Evolutionary conservation across 2,797 vertebrate genomes (phyloP), one percentile per base, ranked within the genome.

Genomic region (Champsocephalus gunnari): DNA sequence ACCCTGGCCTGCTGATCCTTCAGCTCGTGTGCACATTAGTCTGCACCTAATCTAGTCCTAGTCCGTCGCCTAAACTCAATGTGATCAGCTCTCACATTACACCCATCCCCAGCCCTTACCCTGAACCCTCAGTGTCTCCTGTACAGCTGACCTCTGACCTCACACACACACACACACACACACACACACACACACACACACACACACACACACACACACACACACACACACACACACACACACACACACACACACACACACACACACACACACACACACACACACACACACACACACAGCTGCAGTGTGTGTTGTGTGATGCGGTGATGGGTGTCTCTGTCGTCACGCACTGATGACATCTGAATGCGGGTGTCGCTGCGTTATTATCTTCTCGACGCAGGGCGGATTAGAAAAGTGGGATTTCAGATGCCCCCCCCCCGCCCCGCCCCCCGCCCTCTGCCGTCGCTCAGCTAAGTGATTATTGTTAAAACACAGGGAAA

Each of bases 391-490:
- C 67, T 77, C 66, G 67, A 82, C 77, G 78, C 93, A 95, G 93
- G 88, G 85, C 73, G 92, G 93, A 94, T 94, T 93, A 92, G 75
- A 88, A 93, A 93, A 91, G 94, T 88, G 71, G 91, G 92, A 92
- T 93, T 93, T 93, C 73, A 87, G 89, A 92, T 86, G 81, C 76
- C 84, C 73, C 84, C 84, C 73, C 34, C 82, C 84, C 74, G 19
- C 19, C 19, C 19, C 1, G 77, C 69, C 66, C 80, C 61, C 86
- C 59, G n/a, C 80, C 77, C 83, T 81, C 81, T 73, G 73, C 85
- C 86, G 85, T 81, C 79, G 71, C 87, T 91, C 87, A 87, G 89
- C 85, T 92, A 90, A 92, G 88, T 94, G 92, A 94, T 94, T 94
- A 93, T 92, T 94, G 89, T 93, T 87, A 87, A 91, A 91, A 90